Evolutionary conservation across 1,140 invertebrate genomes (phyloP).

Genomic region (Physella acuta): DNA sequence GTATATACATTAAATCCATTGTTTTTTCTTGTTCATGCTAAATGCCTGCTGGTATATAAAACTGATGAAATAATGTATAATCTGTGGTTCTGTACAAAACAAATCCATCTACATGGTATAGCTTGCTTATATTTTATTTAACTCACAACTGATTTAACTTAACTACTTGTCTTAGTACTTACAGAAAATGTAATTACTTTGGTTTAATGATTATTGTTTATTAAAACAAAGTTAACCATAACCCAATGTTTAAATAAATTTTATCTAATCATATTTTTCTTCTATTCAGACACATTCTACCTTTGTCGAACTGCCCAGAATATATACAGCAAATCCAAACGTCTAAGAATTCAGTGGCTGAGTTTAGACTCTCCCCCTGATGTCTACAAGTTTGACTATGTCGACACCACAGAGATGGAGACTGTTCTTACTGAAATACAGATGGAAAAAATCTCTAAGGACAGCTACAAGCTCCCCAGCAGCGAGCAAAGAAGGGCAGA

Average conservation of each 20-base stretch:
- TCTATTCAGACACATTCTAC: constrained; percentile 77
- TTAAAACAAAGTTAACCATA: no score
- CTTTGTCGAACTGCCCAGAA: constrained; percentile 89
- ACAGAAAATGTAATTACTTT: no score
- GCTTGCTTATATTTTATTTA: no score
- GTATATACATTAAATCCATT: constrained; percentile 34
- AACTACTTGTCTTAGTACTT: no score
- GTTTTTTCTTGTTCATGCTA: not conserved
- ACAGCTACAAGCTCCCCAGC: constrained; percentile 71
- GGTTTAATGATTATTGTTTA: no score
- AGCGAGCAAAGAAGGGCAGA: constrained; percentile 76
- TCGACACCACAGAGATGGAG: constrained; percentile 71
- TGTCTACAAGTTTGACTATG: constrained; percentile 85
- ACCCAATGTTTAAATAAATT: no score
- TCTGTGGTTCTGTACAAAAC: no score
- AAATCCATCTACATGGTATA: no score
- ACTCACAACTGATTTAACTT: no score
- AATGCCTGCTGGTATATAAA: no score
- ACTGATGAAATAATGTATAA: no score
- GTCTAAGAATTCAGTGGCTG: constrained; percentile 86
- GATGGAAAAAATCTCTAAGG: constrained; percentile 73
- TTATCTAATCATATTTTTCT: not conserved
- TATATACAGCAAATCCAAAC: constrained; percentile 72
- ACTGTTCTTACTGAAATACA: constrained; percentile 75
- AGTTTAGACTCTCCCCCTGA: constrained; percentile 70